These are phyloP conservation scores for Cherax destructor DNA, from an alignment of 1,140 invertebrate species.

Conservation along the genomic window DNA sequence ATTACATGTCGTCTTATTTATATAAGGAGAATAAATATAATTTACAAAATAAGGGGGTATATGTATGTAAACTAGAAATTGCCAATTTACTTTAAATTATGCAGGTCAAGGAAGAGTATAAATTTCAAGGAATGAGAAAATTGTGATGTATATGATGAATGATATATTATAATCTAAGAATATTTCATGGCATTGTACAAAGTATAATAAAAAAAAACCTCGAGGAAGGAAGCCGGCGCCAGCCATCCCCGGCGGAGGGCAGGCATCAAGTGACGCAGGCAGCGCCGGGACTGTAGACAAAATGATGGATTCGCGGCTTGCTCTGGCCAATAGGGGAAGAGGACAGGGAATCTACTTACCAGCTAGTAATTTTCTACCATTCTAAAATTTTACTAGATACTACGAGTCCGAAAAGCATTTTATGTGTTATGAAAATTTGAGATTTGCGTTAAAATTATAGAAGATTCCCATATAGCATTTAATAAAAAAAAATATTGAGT, in stretches of 20 bases:
- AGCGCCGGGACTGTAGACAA: slow-evolving; percentile 26
- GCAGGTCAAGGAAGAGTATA: too few species aligned
- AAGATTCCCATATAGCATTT: background rate
- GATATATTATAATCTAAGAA: background rate
- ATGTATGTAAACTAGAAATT: too few species aligned
- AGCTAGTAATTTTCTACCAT: background rate
- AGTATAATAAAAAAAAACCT: background rate
- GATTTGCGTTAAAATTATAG: background rate
- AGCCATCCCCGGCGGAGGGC: slow-evolving; percentile 24
- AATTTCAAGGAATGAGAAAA: too few species aligned
- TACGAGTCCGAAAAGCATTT: background rate
- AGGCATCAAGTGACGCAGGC: slow-evolving; percentile 15
- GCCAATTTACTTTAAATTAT: too few species aligned
- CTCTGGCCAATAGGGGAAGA: slow-evolving; percentile 39
- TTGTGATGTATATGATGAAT: background rate
- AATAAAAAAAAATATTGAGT: background rate
- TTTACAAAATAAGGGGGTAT: too few species aligned
- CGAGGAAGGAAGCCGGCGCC: background rate
- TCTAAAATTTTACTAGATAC: background rate
- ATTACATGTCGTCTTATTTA: too few species aligned
- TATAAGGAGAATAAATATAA: too few species aligned
- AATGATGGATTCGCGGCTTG: slow-evolving; percentile 45
- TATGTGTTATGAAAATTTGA: background rate
- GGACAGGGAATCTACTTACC: background rate
- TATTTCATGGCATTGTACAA: background rate